Evolutionary conservation across 2,888 invertebrate species (phyloP).

Genomic region (Mamestra brassicae): DNA sequence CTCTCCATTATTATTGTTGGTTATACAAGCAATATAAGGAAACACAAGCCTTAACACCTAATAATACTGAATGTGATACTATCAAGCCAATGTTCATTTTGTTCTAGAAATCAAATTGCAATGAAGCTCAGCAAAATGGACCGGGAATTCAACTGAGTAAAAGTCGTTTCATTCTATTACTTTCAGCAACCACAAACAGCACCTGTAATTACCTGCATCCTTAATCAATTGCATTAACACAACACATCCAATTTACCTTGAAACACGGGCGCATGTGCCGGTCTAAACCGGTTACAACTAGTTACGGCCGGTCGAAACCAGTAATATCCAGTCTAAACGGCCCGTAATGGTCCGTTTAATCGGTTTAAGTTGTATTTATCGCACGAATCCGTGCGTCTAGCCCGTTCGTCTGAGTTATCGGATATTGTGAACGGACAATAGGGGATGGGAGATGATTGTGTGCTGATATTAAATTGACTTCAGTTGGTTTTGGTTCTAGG

Average conservation of each 20-base stretch:
- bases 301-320: constrained; percentile 66
- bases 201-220: constrained; percentile 31
- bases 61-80: background rate
- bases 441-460: constrained; percentile 43
- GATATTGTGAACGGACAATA: constrained; percentile 51
- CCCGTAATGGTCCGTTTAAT: constrained; percentile 68
- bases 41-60: background rate
- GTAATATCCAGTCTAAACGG: constrained; percentile 67
- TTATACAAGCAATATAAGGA: background rate
- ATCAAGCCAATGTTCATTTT: background rate
- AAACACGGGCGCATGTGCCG: constrained; percentile 60
- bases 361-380: constrained; percentile 68
- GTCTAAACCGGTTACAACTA: constrained; percentile 48
- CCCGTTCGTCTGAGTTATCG: constrained; percentile 54
- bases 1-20: too few species aligned
- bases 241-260: constrained; percentile 58
- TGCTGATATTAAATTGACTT: constrained; percentile 38
- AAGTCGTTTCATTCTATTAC: background rate
- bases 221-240: constrained; percentile 59
- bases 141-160: background rate
- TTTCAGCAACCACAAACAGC: background rate
- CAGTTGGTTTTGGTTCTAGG: background rate
- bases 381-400: constrained; percentile 55
- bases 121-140: background rate
- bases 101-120: background rate